These are phyloP conservation scores for Copidosoma aretas DNA, from an alignment of 2,888 invertebrate genomes.

Conservation along the genomic window DNA sequence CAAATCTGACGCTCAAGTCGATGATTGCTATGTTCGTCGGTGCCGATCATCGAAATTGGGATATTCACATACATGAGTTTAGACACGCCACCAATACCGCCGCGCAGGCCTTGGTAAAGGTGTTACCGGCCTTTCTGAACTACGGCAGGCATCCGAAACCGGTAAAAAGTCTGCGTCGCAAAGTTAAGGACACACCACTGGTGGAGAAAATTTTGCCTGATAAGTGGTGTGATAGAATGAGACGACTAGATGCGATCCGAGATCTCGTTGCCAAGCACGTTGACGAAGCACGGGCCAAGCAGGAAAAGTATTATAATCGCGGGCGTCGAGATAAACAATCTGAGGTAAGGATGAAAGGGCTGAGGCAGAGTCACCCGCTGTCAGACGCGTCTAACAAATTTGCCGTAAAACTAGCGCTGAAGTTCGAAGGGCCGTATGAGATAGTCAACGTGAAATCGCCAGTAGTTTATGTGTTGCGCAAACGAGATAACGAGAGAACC, in stretches of 20 bases:
- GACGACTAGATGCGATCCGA: background rate
- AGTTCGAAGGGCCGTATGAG: background rate
- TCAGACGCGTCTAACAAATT: background rate
- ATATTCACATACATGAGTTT: slow-evolving; percentile 5
- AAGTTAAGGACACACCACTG: background rate
- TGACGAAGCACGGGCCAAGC: background rate
- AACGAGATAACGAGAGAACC: no score
- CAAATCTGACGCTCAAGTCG: slow-evolving; percentile 6
- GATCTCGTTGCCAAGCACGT: slow-evolving; percentile 2
- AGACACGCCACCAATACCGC: slow-evolving; percentile 11
- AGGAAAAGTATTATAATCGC: no score
- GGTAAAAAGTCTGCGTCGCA: slow-evolving; percentile 15
- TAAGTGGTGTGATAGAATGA: slow-evolving; percentile 1
- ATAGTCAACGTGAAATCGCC: background rate
- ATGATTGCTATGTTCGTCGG: slow-evolving; percentile 16
- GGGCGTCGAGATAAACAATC: background rate
- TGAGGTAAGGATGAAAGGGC: background rate
- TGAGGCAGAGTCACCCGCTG: background rate
- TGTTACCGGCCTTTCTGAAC: background rate
- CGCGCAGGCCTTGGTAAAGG: background rate
- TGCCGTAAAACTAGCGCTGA: background rate
- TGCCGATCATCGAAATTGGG: slow-evolving; percentile 16
- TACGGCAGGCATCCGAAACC: background rate
- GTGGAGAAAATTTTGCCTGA: background rate
- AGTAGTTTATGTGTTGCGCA: background rate